Base-by-base conservation (phyloP, 1,140 invertebrate species). In the Pseudomyrmex concolor region DNA sequence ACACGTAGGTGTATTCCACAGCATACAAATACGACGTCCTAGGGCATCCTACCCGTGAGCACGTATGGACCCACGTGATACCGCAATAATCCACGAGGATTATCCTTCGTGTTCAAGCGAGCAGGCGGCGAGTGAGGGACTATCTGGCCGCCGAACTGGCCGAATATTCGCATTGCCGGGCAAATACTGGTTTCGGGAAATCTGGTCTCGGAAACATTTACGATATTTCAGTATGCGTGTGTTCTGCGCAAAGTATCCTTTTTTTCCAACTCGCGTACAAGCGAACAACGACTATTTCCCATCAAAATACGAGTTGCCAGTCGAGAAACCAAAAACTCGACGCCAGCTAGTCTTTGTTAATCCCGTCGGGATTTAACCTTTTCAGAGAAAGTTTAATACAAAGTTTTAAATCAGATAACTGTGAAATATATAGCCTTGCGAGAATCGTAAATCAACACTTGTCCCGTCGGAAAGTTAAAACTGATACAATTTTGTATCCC, bases 41-140 rank as follows among this genome's bases (percentile, higher is more conserved):
- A 89, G 81, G 89, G 84, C 81, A 73, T 89, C 89, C 90, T 89
- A 83, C 89, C 84, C 88, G 89, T 89, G 88, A 89, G 88, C 89
- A 88, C 91, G 91, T 91, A 91, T 91, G 90, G 91, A 91, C 92
- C 91, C 91, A 91, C 91, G 91, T 92, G 91, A 92, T 92, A 92
- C 88, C 90, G 91, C 91, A 92, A 94, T 94, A 94, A 94, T 94
- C 93, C 93, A 92, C 89, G 86, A 91, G 94, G 94, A 94, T 94
- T 94, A 94, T 93, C 91, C 91, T 89, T 70, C 88, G 91, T 92
- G 91, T 92, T 91, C 87, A 86, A 81, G 84, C 84, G 89, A 88
- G 85, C 85, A 87, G 87, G 86, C 86, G 85, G 87, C 86, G 85
- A 84, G 85, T 88, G 85, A 91, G 90, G 86, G 90, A 90, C 90